Conservation (phyloP, 2,113 vertebrate species). For the Misgurnus mizolepis region DNA sequence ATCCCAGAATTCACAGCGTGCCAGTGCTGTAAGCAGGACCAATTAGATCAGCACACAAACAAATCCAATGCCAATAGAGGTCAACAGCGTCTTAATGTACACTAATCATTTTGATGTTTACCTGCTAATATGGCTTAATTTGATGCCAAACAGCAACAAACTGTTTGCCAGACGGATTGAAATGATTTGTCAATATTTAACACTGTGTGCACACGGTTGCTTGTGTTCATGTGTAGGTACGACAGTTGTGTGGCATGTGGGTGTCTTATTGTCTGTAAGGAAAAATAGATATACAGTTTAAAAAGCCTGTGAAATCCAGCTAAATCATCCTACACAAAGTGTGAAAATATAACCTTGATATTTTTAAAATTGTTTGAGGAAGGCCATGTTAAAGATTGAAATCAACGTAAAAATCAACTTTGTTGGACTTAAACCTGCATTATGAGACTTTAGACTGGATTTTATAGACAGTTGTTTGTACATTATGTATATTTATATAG, state of each 20-base stretch:
- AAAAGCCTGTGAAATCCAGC: neutral
- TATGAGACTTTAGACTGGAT: too few relatives aligned
- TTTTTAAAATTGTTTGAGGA: too few relatives aligned
- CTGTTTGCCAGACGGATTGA: slow-evolving; percentile 57
- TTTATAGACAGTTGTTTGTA: too few relatives aligned
- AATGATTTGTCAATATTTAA: slow-evolving; percentile 70
- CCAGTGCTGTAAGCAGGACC: slow-evolving; percentile 54
- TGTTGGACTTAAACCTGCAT: too few relatives aligned
- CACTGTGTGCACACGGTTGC: neutral
- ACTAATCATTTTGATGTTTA: slow-evolving; percentile 67
- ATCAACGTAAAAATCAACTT: too few relatives aligned
- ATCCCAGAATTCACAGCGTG: slow-evolving; percentile 51
- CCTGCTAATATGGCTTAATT: slow-evolving; percentile 68
- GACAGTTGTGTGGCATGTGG: neutral
- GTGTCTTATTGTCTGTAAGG: slow-evolving; percentile 1
- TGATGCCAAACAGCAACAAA: slow-evolving; percentile 60
- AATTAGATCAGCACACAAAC: slow-evolving; percentile 42
- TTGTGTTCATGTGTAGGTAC: neutral
- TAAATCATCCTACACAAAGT: too few relatives aligned
- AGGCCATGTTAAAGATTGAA: too few relatives aligned
- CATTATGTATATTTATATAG: too few relatives aligned
- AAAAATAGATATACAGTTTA: neutral
- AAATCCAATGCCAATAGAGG: neutral
- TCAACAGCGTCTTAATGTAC: slow-evolving; percentile 57
- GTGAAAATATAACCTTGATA: too few relatives aligned